These are phyloP conservation scores for Cyphomyrus discorhynchus DNA, from an alignment of 2,113 vertebrate species.

Conservation along the genomic window DNA sequence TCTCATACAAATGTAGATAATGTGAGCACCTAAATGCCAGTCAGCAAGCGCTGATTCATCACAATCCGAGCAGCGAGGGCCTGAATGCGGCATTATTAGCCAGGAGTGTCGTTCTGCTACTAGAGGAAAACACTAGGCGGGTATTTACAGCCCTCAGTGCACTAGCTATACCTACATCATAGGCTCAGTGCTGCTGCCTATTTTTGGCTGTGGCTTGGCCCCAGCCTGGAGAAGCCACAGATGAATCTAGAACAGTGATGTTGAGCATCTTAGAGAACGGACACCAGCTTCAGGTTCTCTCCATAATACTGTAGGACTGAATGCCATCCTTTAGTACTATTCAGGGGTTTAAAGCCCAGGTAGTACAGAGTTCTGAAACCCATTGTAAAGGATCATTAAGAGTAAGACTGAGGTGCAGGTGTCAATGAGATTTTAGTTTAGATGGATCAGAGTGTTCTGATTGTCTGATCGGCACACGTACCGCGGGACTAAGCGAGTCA, in stretches of 20 bases:
- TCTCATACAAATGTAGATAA: not conserved
- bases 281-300: not conserved
- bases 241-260: not conserved
- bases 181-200: not conserved
- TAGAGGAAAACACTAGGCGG: not conserved
- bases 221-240: not conserved
- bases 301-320: not conserved
- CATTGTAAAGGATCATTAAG: not conserved
- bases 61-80: not conserved
- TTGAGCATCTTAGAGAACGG: not conserved
- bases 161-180: not conserved
- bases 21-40: not conserved
- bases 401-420: not conserved
- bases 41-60: not conserved
- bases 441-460: not conserved
- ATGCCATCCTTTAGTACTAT: not conserved
- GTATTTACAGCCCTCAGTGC: not conserved
- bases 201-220: not conserved
- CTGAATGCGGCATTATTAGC: not conserved
- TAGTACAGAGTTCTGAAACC: not conserved
- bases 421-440: not conserved
- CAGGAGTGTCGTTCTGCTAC: not conserved
- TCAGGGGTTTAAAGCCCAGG: not conserved
- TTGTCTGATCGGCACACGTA: not conserved
- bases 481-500: not conserved